phyloP scores from a whole-genome alignment of 1,140 invertebrate genomes.

The Pogonomyrmex californicus region DNA sequence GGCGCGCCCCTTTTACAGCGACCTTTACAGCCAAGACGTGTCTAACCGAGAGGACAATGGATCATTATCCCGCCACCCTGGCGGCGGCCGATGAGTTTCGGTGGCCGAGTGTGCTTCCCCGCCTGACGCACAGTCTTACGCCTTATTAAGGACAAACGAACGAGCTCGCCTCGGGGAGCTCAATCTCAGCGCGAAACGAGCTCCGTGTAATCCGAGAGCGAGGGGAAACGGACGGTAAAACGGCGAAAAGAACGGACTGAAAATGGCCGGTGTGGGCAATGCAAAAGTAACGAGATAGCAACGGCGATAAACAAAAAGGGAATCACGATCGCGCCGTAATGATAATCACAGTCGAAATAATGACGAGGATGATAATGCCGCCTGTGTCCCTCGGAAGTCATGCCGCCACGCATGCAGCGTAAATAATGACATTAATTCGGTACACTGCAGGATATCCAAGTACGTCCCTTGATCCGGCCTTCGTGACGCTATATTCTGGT shows the following conservation, averaged over 20 bases:
- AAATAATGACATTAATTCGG: conserved; percentile 81
- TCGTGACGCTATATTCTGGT: conserved; percentile 21
- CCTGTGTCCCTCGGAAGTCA: conserved; percentile 15
- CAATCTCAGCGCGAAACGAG: conserved; percentile 63
- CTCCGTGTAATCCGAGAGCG: conserved; percentile 64
- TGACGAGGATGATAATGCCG: conserved; percentile 74
- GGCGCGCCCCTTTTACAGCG: conserved; percentile 12
- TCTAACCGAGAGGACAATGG: conserved; percentile 36
- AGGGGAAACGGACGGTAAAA: conserved; percentile 23
- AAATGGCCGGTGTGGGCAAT: neutral
- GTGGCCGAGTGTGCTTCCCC: conserved; percentile 29
- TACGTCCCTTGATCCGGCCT: conserved; percentile 40
- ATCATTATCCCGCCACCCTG: conserved; percentile 50
- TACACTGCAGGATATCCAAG: conserved; percentile 67
- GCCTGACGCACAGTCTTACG: conserved; percentile 52
- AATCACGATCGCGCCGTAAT: conserved; percentile 70
- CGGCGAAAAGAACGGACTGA: neutral
- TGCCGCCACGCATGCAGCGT: conserved; percentile 58
- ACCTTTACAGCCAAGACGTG: conserved; percentile 9
- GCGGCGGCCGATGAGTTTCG: conserved; percentile 44
- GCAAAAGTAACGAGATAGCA: conserved; percentile 69
- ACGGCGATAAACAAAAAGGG: conserved; percentile 61
- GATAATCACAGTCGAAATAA: conserved; percentile 74
- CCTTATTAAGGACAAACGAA: conserved; percentile 73
- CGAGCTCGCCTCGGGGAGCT: conserved; percentile 58